Evolutionary conservation across 2,888 invertebrate species (phyloP).

Genomic region (Archips crataeganus): DNA sequence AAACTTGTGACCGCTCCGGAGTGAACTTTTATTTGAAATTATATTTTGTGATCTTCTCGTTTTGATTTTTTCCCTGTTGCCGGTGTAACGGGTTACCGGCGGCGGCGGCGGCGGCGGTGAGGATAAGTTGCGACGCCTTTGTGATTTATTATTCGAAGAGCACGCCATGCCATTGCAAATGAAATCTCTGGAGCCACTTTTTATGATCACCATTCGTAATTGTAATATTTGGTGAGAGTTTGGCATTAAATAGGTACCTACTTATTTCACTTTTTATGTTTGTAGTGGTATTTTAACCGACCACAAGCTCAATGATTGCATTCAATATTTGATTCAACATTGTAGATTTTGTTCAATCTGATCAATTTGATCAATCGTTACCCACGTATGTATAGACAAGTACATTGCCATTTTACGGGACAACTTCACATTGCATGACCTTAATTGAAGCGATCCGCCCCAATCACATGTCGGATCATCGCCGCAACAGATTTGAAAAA

Average conservation of each 20-base stretch:
- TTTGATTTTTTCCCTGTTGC: slow-evolving; percentile 73
- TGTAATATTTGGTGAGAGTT: slow-evolving; percentile 28
- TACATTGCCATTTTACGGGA: slow-evolving; percentile 19
- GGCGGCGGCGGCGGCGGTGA: slow-evolving; percentile 51
- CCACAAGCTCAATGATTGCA: not conserved
- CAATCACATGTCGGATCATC: slow-evolving; percentile 78
- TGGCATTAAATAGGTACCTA: slow-evolving; percentile 2
- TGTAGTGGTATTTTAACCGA: too few relatives aligned
- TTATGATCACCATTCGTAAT: slow-evolving; percentile 29
- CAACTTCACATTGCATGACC: slow-evolving; percentile 47
- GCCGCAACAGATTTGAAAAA: slow-evolving; percentile 78
- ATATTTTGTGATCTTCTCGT: slow-evolving; percentile 81
- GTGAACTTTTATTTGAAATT: slow-evolving; percentile 84
- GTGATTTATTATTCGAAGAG: slow-evolving; percentile 76
- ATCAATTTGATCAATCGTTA: too few relatives aligned
- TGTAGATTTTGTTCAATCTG: not conserved
- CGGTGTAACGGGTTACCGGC: slow-evolving; percentile 73
- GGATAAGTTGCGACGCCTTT: slow-evolving; percentile 74
- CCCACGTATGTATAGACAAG: not conserved
- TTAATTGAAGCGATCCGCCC: slow-evolving; percentile 74
- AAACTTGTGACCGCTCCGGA: slow-evolving; percentile 83
- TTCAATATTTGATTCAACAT: not conserved
- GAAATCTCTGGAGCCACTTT: slow-evolving; percentile 44
- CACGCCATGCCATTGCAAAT: slow-evolving; percentile 61
- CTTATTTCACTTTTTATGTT: not conserved